A percentile compares a stretch with the other conserved stretches of the same genome.
Evolutionary conservation across 1,140 invertebrate species (phyloP).

Genomic region (Luehdorfia chinensis): DNA sequence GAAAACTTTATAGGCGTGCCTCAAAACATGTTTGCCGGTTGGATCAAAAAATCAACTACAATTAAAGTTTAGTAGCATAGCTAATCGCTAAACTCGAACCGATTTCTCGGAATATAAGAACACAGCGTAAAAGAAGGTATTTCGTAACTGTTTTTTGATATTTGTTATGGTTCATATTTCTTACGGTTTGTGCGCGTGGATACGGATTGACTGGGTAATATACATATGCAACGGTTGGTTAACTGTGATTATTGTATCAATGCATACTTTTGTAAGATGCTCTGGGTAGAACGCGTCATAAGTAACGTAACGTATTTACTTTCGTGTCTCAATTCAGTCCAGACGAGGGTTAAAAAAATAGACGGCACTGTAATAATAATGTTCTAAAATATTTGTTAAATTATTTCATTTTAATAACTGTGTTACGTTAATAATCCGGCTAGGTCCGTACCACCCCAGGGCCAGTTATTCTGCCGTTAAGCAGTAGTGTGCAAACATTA

Average conservation of each 20-base stretch:
- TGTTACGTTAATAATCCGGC: no score
- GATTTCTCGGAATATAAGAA: constrained; percentile 22
- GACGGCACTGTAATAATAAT: no score
- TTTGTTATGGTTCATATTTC: constrained; percentile 6
- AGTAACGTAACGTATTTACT: no score
- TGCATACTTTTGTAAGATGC: background rate
- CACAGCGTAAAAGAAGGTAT: no score
- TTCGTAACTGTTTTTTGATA: background rate
- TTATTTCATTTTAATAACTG: no score
- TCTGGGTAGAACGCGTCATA: background rate
- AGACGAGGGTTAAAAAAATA: background rate
- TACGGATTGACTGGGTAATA: background rate
- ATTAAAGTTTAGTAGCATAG: constrained; percentile 22
- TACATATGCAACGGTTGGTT: background rate
- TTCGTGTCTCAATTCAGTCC: no score
- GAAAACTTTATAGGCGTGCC: no score
- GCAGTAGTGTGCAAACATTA: no score
- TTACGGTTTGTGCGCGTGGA: background rate
- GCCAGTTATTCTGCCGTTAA: no score
- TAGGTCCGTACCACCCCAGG: no score
- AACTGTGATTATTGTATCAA: no score
- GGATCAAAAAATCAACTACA: constrained; percentile 24
- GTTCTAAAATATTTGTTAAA: no score
- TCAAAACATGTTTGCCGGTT: constrained; percentile 27
- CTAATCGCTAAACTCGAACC: constrained; percentile 26